These are phyloP conservation scores for Semnornis frantzii DNA, from an alignment of 2,113 vertebrate genomes.

Conservation along the genomic window DNA sequence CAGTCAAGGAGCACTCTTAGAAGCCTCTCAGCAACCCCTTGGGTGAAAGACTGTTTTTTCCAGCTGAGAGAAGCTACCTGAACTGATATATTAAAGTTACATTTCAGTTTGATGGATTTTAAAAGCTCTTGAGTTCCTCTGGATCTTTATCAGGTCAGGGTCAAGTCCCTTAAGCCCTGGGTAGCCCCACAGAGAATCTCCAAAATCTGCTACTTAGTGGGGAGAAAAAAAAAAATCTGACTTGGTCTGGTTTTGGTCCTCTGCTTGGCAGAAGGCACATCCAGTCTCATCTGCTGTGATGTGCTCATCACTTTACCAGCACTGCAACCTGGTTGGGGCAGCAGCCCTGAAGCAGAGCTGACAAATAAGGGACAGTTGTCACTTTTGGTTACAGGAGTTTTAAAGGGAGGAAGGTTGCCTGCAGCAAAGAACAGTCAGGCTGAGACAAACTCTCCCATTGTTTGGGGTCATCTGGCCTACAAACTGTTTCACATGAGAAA, in stretches of 20 bases:
- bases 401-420: neutral
- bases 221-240: neutral
- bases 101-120: neutral
- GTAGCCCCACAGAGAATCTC: neutral
- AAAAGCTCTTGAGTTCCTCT: neutral
- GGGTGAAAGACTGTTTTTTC: neutral
- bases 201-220: neutral
- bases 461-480: constrained; percentile 61
- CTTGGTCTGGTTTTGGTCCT: neutral
- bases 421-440: constrained; percentile 12
- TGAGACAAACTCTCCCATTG: constrained; percentile 43
- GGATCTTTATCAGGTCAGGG: neutral
- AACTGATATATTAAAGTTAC: neutral
- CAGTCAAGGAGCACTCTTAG: neutral
- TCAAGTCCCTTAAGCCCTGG: neutral
- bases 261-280: neutral
- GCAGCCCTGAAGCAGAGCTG: neutral
- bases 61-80: neutral
- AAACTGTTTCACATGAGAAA: constrained; percentile 68
- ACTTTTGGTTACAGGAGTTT: neutral
- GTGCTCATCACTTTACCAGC: neutral
- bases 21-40: neutral
- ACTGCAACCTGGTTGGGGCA: neutral
- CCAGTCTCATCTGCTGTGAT: neutral
- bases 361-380: neutral